A percentile compares a stretch with the other conserved stretches of the same genome.
phyloP scores from a whole-genome alignment of 2,888 invertebrate genomes.

The Clivina fossor region DNA sequence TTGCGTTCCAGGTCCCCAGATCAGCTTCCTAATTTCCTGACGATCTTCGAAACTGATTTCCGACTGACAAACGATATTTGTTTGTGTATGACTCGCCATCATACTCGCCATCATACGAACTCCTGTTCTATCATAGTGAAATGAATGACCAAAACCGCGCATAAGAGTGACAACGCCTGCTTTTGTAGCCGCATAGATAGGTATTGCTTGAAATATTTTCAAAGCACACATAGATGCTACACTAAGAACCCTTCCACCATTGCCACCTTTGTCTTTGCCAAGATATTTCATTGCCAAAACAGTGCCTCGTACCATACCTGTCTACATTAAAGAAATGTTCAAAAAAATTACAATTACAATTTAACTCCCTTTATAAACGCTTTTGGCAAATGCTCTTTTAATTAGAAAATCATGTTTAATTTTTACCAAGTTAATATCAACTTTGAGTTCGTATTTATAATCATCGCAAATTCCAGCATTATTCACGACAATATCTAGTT shows the following conservation, averaged over 20 bases:
- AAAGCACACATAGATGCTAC: slow-evolving; percentile 54
- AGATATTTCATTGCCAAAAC: slow-evolving; percentile 54
- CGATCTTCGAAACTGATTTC: no score
- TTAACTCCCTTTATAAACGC: no score
- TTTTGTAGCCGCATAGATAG: slow-evolving; percentile 51
- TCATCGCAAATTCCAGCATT: slow-evolving; percentile 77
- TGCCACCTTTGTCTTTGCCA: slow-evolving; percentile 53
- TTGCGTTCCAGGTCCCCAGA: no score
- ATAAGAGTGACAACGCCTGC: slow-evolving; percentile 48
- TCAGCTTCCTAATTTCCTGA: no score
- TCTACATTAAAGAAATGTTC: slow-evolving; percentile 46
- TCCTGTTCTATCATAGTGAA: slow-evolving; percentile 48
- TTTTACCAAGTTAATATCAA: slow-evolving; percentile 51
- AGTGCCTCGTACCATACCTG: slow-evolving; percentile 51
- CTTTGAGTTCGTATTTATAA: slow-evolving; percentile 70
- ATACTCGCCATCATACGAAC: slow-evolving; percentile 51
- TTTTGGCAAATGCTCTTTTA: slow-evolving; percentile 17
- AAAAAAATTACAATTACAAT: no score
- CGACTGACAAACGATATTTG: no score
- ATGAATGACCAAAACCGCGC: slow-evolving; percentile 44
- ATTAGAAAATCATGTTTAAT: slow-evolving; percentile 21
- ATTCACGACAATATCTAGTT: slow-evolving; percentile 60
- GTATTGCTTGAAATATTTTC: slow-evolving; percentile 45
- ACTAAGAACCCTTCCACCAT: slow-evolving; percentile 55
- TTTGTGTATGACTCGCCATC: no score